Percentiles rank a stretch among this genome's conserved stretches.
Conservation (phyloP, 37 sponge, comb jelly and placozoan species). For the Geodia barretti region DNA sequence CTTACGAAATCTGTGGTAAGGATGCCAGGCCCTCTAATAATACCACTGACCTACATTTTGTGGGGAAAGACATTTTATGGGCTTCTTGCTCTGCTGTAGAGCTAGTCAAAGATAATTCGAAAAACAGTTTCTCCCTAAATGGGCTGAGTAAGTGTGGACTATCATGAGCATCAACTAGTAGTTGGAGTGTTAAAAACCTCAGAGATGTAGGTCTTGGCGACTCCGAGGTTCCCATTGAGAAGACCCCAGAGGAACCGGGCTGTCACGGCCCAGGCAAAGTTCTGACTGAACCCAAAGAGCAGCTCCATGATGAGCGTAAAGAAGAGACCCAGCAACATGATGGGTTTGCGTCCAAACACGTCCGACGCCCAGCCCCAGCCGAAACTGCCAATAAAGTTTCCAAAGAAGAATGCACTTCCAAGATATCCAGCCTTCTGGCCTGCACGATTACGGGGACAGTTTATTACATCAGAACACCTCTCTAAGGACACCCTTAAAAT, state of each 20-base stretch:
- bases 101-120: too few species aligned
- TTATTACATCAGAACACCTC: too few species aligned
- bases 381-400: constrained; percentile 76
- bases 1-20: too few species aligned
- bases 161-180: too few species aligned
- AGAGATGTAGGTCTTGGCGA: constrained; percentile 87
- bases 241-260: constrained; percentile 87
- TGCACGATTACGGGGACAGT: background rate
- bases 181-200: constrained; percentile 52
- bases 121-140: too few species aligned
- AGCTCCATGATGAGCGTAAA: constrained; percentile 52
- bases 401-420: constrained; percentile 76
- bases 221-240: constrained; percentile 82
- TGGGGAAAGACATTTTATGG: too few species aligned
- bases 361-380: constrained; percentile 87
- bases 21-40: too few species aligned
- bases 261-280: constrained; percentile 79
- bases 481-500: too few species aligned
- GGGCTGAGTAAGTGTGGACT: too few species aligned
- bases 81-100: too few species aligned
- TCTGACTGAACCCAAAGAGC: constrained; percentile 83
- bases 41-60: too few species aligned
- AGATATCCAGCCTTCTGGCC: constrained; percentile 81
- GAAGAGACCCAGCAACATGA: constrained; percentile 65
- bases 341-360: constrained; percentile 68